These are phyloP conservation scores for Lasiurus cinereus DNA, from an alignment of 2,113 vertebrate genomes.

Conservation along the genomic window DNA sequence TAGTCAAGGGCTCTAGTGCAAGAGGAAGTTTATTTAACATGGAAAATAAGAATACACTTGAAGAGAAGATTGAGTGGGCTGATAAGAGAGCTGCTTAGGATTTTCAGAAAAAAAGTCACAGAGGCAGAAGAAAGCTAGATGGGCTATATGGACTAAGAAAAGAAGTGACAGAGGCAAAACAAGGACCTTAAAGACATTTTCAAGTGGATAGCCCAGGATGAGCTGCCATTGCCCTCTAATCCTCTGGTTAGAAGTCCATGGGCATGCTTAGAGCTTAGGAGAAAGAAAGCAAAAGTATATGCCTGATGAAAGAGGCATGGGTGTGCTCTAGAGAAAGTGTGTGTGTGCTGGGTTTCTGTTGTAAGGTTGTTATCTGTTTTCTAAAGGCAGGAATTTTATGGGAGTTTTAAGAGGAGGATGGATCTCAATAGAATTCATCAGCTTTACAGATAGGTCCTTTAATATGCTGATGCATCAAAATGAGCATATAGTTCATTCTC, in stretches of 20 bases:
- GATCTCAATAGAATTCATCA: neutral
- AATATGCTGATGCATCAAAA: neutral
- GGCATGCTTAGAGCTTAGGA: neutral
- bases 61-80: neutral
- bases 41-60: neutral
- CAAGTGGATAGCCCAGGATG: neutral
- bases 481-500: neutral
- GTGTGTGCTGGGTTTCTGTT: neutral
- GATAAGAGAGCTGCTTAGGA: neutral
- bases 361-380: neutral
- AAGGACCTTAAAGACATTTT: neutral
- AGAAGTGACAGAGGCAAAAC: neutral
- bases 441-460: neutral
- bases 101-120: neutral
- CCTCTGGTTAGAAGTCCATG: neutral
- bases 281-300: neutral
- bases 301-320: neutral
- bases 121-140: neutral
- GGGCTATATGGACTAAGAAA: neutral
- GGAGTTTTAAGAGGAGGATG: neutral
- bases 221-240: neutral
- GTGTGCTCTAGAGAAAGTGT: neutral
- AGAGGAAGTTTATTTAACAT: neutral
- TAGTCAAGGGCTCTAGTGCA: neutral
- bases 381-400: neutral